Conservation (phyloP, 2,797 vertebrate genomes). For the Helarctos malayanus region DNA sequence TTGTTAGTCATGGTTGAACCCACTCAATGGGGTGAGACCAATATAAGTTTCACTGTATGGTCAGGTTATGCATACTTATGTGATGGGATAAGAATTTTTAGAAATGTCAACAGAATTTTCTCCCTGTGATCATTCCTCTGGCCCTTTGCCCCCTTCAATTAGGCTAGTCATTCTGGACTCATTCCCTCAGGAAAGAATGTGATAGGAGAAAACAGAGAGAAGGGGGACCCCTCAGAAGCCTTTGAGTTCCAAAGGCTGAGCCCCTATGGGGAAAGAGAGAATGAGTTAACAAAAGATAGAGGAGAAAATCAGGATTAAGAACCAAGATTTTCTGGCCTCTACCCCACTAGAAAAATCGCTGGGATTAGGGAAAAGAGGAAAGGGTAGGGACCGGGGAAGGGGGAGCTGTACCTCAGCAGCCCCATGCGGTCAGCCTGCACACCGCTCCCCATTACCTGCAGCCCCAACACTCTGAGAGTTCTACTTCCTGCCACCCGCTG, state of each 20-base stretch:
- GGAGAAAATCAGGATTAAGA: background rate
- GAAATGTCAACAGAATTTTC: conserved; percentile 53
- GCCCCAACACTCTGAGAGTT: background rate
- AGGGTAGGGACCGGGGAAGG: background rate
- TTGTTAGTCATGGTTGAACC: conserved; percentile 68
- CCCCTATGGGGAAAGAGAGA: background rate
- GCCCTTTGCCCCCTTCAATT: conserved; percentile 69
- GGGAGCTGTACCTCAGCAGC: fast-evolving
- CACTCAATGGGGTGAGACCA: conserved; percentile 62
- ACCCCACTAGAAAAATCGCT: background rate
- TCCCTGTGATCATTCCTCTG: conserved; percentile 56
- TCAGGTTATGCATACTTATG: conserved; percentile 62
- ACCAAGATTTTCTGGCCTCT: background rate
- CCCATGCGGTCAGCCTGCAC: background rate
- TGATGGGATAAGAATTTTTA: conserved; percentile 69
- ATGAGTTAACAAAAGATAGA: conserved; percentile 1
- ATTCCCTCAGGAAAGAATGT: conserved; percentile 38
- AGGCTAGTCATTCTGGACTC: conserved; percentile 51
- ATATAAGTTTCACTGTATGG: background rate
- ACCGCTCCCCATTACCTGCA: fast-evolving
- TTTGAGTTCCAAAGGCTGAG: conserved; percentile 19
- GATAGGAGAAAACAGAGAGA: conserved; percentile 58
- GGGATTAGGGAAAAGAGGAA: background rate
- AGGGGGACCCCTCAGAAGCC: background rate
- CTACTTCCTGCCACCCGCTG: background rate